Base-by-base conservation (phyloP, 2,113 vertebrate genomes). In the Paradoxurus hermaphroditus region DNA sequence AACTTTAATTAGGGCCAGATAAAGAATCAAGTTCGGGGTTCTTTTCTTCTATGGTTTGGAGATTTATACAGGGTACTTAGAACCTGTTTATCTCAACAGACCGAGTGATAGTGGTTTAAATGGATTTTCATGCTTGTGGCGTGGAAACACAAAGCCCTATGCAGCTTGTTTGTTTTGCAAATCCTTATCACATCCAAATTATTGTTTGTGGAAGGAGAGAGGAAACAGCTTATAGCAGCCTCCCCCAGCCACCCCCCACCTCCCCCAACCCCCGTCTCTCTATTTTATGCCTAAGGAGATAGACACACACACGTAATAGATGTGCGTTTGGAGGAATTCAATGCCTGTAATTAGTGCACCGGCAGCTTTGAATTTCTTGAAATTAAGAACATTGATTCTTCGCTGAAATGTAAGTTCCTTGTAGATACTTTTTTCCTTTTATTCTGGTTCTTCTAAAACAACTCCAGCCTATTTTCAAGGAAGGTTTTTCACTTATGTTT, bases 51-150 rank as follows among this genome's bases (percentile, higher is more conserved):
- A 44, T 27, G 23, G 18, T 70, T 36, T 86, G 90, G 90, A 97
- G 98, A 97, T 97, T 98, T 97, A 46, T 92, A 92, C 85, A 90
- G 94, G 89, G 1, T 0, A 75, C 95, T 98, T 96, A 92, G 97
- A 98, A 97, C 86, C 86, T 93, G 97, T 98, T 99, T 98, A 98
- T 98, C 98, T 95, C 1, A 0, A 87, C 7, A 56, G 96, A 90
- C 94, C 98, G 97, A 91, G 91, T 98, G 97, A 97, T 92, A 96
- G 98, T 97, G 94, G 95, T 96, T 96, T 97, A 98, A 98, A 98
- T 98, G 97, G 98, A 98, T 99, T 99, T 99, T 98, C 97, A 98
- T 97, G 98, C 98, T 98, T 97, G 46, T 86, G 93, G 97, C 97
- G 98, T 96, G 97, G 97, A 94, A 98, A 98, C 98, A 97, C 94